Conservation (phyloP, 2,888 invertebrate species). For the Aradus depressus region DNA sequence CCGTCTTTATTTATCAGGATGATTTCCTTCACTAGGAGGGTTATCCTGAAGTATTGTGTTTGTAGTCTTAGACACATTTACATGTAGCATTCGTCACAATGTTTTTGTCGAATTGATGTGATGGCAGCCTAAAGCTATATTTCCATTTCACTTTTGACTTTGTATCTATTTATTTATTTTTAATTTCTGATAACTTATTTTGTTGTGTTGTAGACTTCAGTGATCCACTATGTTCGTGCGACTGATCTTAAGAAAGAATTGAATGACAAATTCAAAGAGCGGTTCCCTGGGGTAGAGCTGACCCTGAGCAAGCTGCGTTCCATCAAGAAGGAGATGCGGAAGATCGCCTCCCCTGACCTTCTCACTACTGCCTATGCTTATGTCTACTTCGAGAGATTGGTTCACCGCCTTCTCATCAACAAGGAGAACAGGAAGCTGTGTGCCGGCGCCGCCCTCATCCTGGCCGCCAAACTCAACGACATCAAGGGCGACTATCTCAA, state of each 20-base stretch:
- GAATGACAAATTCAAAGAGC: slow-evolving; percentile 90
- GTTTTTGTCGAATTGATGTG: not conserved
- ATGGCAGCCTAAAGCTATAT: no score
- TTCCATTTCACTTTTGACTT: not conserved
- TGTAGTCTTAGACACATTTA: no score
- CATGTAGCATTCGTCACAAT: no score
- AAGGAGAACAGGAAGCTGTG: slow-evolving; percentile 92
- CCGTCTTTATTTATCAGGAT: no score
- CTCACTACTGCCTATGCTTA: slow-evolving; percentile 91
- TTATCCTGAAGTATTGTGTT: no score
- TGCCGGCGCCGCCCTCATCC: slow-evolving; percentile 84
- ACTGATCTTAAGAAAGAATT: slow-evolving; percentile 92
- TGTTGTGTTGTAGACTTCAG: slow-evolving; percentile 56
- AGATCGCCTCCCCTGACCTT: slow-evolving; percentile 76
- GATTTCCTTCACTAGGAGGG: no score
- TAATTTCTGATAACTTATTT: not conserved
- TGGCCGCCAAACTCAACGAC: slow-evolving; percentile 95
- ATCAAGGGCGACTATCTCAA: slow-evolving; percentile 82
- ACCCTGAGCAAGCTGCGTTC: slow-evolving; percentile 93
- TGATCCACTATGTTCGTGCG: slow-evolving; percentile 92
- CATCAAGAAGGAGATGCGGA: slow-evolving; percentile 90
- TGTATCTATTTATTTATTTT: not conserved
- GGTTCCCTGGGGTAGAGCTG: slow-evolving; percentile 87
- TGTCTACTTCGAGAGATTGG: slow-evolving; percentile 96
- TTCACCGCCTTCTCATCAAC: slow-evolving; percentile 80